Conservation (phyloP, 2,113 vertebrate genomes). For the Epinephelus cyanopodus region DNA sequence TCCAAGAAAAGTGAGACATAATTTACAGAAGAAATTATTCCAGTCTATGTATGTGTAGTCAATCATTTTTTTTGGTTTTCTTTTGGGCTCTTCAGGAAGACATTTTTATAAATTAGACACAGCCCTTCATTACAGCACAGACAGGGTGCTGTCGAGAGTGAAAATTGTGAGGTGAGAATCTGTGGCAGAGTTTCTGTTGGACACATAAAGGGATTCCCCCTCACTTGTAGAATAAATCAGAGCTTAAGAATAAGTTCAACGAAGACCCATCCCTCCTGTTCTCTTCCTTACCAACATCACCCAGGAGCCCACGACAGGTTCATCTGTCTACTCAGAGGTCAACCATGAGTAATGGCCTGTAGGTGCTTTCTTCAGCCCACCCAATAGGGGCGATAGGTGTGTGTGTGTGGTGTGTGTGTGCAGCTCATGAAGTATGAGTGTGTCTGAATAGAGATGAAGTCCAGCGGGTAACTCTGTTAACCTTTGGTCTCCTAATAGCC, state of each 20-base stretch:
- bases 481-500: constrained; percentile 61
- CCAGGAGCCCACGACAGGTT: constrained; percentile 40
- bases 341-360: constrained; percentile 73
- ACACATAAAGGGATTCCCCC: constrained; percentile 22
- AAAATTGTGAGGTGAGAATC: constrained; percentile 51
- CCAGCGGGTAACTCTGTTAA: constrained; percentile 67
- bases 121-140: background rate
- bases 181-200: background rate
- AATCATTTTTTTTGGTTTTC: background rate
- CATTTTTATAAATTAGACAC: background rate
- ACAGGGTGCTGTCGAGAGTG: background rate
- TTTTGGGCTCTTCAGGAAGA: background rate
- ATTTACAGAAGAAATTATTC: background rate
- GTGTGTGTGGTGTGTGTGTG: constrained; percentile 31
- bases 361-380: constrained; percentile 61
- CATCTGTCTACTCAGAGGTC: constrained; percentile 66
- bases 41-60: background rate
- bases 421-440: constrained; percentile 19
- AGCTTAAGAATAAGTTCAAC: constrained; percentile 37
- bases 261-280: constrained; percentile 21
- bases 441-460: constrained; percentile 65
- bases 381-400: constrained; percentile 33
- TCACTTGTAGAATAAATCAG: constrained; percentile 45
- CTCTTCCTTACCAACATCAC: constrained; percentile 25
- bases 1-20: background rate